Conservation (phyloP, 2,113 vertebrate species). For the Leucosticte australis region DNA sequence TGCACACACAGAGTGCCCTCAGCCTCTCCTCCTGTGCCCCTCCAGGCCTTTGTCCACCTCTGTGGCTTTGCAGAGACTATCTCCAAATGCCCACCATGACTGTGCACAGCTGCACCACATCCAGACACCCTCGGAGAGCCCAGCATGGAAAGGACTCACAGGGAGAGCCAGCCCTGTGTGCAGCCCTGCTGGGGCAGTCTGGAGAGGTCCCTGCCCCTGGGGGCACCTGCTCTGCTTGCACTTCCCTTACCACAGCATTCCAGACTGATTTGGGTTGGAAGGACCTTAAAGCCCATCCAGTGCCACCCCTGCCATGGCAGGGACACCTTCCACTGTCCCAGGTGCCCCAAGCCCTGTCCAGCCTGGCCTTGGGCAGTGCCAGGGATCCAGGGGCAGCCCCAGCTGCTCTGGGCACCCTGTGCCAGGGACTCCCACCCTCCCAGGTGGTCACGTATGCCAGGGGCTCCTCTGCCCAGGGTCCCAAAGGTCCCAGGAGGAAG, state of each 20-base stretch:
- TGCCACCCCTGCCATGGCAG: not conserved
- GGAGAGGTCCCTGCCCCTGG: not conserved
- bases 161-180: not conserved
- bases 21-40: not conserved
- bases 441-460: not conserved
- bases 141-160: not conserved
- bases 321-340: not conserved
- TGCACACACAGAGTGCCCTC: not conserved
- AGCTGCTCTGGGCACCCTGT: not conserved
- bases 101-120: not conserved
- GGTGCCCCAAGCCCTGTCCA: not conserved
- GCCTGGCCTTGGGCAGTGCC: rapidly evolving
- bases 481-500: not conserved
- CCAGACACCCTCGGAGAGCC: not conserved
- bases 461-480: not conserved
- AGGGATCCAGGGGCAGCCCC: not conserved
- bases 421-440: not conserved
- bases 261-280: not conserved
- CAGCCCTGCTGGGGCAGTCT: not conserved
- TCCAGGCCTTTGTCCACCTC: not conserved
- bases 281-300: rapidly evolving
- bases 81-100: not conserved
- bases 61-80: not conserved
- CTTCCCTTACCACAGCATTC: not conserved
- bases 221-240: not conserved